Evolutionary conservation across 1,140 invertebrate species (phyloP), one percentile per base, ranked within the genome.

Genomic region (Homarus americanus): DNA sequence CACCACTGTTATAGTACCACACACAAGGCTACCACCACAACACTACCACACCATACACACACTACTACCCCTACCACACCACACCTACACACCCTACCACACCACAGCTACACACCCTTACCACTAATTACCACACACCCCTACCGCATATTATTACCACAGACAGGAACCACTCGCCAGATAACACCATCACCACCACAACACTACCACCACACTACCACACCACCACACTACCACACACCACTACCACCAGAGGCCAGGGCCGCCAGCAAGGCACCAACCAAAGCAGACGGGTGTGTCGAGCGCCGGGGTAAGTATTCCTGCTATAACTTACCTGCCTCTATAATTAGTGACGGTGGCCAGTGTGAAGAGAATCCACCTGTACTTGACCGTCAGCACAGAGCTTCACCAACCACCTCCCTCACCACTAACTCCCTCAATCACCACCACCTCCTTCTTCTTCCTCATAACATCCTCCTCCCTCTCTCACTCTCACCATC

Each of bases 271-370:
- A 28, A 69, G n/a, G n/a, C 63, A 32, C 28, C n/a, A 20, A 24
- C 53, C n/a, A 7, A 5, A 49, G 28, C 63, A 69, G 63, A 32
- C n/a, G 58, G 63, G 63, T 32, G 53, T 20, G 17, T 15, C 53
- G 5, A 58, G 15, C 17, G 17, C 53, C 12, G 53, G 17, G 63
- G 32, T 28, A 69, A 24, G 63, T 69, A 69, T 69, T 69, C 63
- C 63, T 32, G 63, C 63, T 32, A 69, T 69, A 69, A 69, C 63
- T 69, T 69, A 69, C n/a, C 28, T 4, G n/a, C 28, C 63, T 10
- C 63, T 69, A 69, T 69, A 69, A 69, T 69, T 69, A 69, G 63
- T 28, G n/a, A 69, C 9, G 63, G 63, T 69, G 63, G 63, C 32
- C 63, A 69, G 63, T 69, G 63, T 28, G 63, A 32, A 4, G 28